A percentile compares a stretch with the other conserved stretches of the same genome.
phyloP scores from a whole-genome alignment of 2,888 invertebrate species.

The Calephelis perditalis region DNA sequence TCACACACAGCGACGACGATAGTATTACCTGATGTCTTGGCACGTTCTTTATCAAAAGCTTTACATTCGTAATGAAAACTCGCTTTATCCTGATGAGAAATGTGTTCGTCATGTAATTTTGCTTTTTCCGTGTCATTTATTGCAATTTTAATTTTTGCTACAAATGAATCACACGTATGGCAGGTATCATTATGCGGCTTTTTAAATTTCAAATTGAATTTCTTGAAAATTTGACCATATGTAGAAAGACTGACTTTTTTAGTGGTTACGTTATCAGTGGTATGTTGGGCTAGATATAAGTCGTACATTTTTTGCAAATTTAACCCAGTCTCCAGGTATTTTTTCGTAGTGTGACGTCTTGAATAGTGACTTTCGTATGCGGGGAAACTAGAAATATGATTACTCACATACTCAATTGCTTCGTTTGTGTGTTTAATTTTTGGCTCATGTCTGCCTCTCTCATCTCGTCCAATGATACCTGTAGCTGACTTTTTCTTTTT shows the following conservation, averaged over 20 bases:
- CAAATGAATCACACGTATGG: too few relatives aligned
- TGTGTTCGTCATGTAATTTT: not conserved
- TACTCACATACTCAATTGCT: not conserved
- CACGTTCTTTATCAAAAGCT: not conserved
- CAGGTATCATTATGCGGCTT: too few relatives aligned
- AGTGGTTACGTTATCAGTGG: too few relatives aligned
- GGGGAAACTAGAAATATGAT: conserved; percentile 8
- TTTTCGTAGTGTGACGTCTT: too few relatives aligned
- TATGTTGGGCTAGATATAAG: too few relatives aligned
- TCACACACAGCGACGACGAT: not conserved
- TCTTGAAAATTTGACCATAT: too few relatives aligned
- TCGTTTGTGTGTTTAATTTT: not conserved
- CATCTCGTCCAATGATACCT: not conserved
- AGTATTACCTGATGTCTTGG: not conserved
- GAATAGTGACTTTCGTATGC: too few relatives aligned
- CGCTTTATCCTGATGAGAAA: not conserved
- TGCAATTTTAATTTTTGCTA: too few relatives aligned
- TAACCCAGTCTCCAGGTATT: too few relatives aligned
- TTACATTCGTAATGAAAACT: not conserved
- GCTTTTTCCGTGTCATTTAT: not conserved
- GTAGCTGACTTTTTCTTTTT: conserved; percentile 3
- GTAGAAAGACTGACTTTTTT: too few relatives aligned
- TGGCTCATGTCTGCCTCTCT: not conserved
- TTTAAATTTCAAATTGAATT: too few relatives aligned
- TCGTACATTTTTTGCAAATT: too few relatives aligned